Evolutionary conservation across 2,113 vertebrate genomes (phyloP).

Genomic region (Tympanuchus pallidicinctus): DNA sequence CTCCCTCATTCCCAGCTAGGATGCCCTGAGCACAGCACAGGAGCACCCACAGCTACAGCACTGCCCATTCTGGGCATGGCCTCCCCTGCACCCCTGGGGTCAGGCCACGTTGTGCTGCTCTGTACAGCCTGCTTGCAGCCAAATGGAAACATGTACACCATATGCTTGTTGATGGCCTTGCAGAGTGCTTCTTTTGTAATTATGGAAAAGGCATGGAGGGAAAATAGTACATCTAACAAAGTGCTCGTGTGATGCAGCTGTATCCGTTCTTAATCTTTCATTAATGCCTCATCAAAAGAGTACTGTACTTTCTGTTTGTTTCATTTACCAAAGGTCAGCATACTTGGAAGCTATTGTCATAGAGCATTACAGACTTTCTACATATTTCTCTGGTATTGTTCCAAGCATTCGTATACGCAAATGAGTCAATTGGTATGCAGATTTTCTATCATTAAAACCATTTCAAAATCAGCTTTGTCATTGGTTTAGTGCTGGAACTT

Average conservation of each 20-base stretch:
- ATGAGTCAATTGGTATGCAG: constrained; percentile 80
- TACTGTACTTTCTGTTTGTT: constrained; percentile 70
- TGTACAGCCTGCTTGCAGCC: background rate
- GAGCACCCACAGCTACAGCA: rapidly evolving
- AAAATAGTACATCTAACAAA: constrained; percentile 68
- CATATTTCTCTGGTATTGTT: constrained; percentile 78
- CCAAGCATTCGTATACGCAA: constrained; percentile 57
- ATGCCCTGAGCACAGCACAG: background rate
- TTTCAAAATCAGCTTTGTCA: constrained; percentile 77
- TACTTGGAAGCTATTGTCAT: constrained; percentile 77
- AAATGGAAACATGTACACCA: background rate
- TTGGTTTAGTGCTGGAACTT: constrained; percentile 58
- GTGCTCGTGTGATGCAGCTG: constrained; percentile 74
- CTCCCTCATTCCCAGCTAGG: rapidly evolving
- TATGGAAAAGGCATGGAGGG: constrained; percentile 12
- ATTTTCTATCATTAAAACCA: constrained; percentile 79
- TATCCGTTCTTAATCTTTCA: constrained; percentile 76
- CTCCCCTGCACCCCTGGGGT: rapidly evolving
- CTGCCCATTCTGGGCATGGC: background rate
- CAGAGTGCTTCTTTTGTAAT: constrained; percentile 28
- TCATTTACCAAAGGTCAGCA: constrained; percentile 76
- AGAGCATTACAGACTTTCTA: constrained; percentile 70
- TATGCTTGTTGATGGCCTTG: background rate
- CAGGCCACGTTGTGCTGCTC: background rate
- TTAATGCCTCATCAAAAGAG: constrained; percentile 76